Evolutionary conservation across 2,113 vertebrate species (phyloP), one percentile per base, ranked within the genome.

Genomic region (Morone saxatilis): DNA sequence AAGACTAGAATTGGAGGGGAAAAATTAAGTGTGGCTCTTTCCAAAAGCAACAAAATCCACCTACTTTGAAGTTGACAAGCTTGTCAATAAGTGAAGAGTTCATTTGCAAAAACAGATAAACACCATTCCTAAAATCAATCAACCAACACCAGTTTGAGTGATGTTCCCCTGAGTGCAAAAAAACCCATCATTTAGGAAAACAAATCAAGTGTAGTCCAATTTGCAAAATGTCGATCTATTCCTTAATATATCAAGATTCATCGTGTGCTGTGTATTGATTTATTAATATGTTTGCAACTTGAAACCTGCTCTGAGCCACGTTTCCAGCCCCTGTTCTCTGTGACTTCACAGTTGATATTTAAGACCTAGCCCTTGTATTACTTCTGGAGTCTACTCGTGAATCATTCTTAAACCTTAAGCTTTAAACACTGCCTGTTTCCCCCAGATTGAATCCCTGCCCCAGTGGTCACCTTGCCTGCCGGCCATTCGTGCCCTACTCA

Each of bases 401-500:
- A 75, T 80, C 57, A 77, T 59, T 82, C 0, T 60, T 48, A 66
- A 68, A 62, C 22, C 59, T 56, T 69, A 63, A 86, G 47, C 56
- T 40, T 81, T 76, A 75, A 74, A 86, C 78, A 71, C 2, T 1
- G 36, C 68, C 65, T 67, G 36, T 69, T 80, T 75, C 54, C 59
- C 50, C 45, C 43, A 57, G 68, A 87, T 76, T 81, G 63, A 85
- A 86, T 84, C 67, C 71, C 51, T 70, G 69, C 45, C 59, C 65
- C 66, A 20, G 57, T 87, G 72, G 87, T 84, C 85, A 76, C 67
- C 80, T 77, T 82, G 61, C 65, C 86, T 16, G 6, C 31, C 61
- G 67, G 65, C 73, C 54, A 76, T 71, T 78, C n/a, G 41, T 78
- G 72, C 68, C 68, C 76, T 31, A 63, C 66, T 75, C 69, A 71